Base-by-base conservation (phyloP, 2,797 vertebrate genomes). In the Crenuchus spilurus region DNA sequence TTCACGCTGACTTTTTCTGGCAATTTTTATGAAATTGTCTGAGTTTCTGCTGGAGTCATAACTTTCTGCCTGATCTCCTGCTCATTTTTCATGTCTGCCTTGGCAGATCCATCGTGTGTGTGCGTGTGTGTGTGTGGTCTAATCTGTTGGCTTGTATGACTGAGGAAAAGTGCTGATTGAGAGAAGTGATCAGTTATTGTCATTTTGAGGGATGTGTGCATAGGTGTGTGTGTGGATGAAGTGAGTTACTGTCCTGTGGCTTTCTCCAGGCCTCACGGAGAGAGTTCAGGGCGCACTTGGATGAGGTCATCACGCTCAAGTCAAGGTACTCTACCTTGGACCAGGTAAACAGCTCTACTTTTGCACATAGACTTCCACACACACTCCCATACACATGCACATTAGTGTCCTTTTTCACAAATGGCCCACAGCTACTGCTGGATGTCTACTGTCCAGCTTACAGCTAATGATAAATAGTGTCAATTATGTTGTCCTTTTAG, bases 261-360 rank as follows among this genome's bases (percentile, higher is more conserved):
- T 87, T 85, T 69, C 85, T 84, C 67, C 84, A 87, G 85, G 85
- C 85, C 51, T 84, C 84, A 73, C 81, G 85, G 84, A 83, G 85
- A 87, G 84, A 87, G 80, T 85, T 85, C 84, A 85, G 84, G 80
- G 79, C 85, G 69, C 84, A 85, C 75, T 72, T 87, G 82, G 84
- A 87, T 85, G 84, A 87, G 79, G 85, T 85, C 83, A 85, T 85
- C 84, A 83, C 80, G 68, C 83, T 85, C 84, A 85, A 84, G 85
- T 82, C 85, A 83, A 85, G 85, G 85, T 87, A 87, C 84, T 87
- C 85, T 84, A 85, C 85, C 84, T 84, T 87, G 85, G 85, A 87
- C 82, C 85, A 87, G 85, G 85, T 87, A 87, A 87, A 82, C 61
- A 74, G 75, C 69, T 75, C 51, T 63, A 62, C 63, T 65, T 76